Evolutionary conservation across 2,113 vertebrate species (phyloP).

Genomic region (Speoplatyrhinus poulsoni): DNA sequence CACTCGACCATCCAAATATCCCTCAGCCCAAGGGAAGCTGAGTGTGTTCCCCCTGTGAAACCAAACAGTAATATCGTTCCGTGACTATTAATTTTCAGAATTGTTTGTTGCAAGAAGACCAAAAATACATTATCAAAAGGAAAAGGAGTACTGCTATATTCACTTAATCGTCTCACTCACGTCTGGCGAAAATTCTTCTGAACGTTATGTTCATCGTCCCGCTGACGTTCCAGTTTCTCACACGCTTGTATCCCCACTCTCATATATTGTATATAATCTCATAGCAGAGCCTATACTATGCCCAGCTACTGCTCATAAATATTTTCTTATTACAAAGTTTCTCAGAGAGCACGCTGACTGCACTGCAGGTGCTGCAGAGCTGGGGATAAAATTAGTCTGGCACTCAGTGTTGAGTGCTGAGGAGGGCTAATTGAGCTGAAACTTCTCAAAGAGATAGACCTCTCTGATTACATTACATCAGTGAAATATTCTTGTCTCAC

Average conservation of each 20-base stretch:
- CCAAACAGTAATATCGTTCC: slow-evolving; percentile 39
- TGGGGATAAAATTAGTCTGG: slow-evolving; percentile 56
- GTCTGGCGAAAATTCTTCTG: slow-evolving; percentile 32
- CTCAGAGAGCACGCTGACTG: slow-evolving; percentile 33
- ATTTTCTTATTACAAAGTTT: slow-evolving; percentile 47
- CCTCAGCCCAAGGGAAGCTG: slow-evolving; percentile 41
- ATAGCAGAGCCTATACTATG: slow-evolving; percentile 23
- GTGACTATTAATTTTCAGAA: slow-evolving; percentile 57
- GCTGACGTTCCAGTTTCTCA: slow-evolving; percentile 26
- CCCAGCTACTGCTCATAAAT: slow-evolving; percentile 38
- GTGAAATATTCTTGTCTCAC: slow-evolving; percentile 56
- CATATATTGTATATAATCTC: not conserved
- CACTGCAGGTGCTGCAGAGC: slow-evolving; percentile 57
- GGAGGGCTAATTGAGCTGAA: slow-evolving; percentile 64
- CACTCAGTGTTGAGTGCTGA: slow-evolving; percentile 60
- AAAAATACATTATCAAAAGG: slow-evolving; percentile 56
- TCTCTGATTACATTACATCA: slow-evolving; percentile 69
- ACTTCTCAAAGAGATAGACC: slow-evolving; percentile 33
- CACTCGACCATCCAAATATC: slow-evolving; percentile 54
- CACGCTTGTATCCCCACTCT: slow-evolving; percentile 21
- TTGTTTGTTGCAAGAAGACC: slow-evolving; percentile 47
- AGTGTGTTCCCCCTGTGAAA: slow-evolving; percentile 33
- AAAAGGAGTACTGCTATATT: slow-evolving; percentile 33
- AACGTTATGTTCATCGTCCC: slow-evolving; percentile 43
- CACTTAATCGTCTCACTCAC: slow-evolving; percentile 26